Conservation (phyloP, 2,797 vertebrate species). For the Micromesistius poutassou region DNA sequence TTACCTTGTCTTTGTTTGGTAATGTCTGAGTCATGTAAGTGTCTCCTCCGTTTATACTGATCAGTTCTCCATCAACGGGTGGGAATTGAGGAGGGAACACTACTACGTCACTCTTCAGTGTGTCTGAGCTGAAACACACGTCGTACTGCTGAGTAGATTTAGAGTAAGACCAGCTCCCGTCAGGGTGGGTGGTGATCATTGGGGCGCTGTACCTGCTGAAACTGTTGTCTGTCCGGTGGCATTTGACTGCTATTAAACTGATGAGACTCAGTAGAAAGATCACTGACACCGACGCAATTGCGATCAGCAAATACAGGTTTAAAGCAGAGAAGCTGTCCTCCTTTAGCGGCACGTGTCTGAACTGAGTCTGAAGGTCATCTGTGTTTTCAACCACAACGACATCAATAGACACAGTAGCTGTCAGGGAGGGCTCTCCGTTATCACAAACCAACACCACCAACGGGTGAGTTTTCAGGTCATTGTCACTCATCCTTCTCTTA, state of each 20-base stretch:
- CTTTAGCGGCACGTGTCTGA: slow-evolving; percentile 56
- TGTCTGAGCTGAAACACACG: slow-evolving; percentile 65
- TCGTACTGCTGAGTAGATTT: slow-evolving; percentile 66
- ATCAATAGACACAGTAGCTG: slow-evolving; percentile 66
- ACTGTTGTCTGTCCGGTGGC: slow-evolving; percentile 49
- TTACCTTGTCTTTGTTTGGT: slow-evolving; percentile 11
- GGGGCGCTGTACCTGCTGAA: slow-evolving; percentile 62
- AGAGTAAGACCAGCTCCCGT: slow-evolving; percentile 62
- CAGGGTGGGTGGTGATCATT: slow-evolving; percentile 65
- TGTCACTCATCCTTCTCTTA: slow-evolving; percentile 65
- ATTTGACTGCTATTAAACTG: slow-evolving; percentile 63
- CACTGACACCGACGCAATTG: slow-evolving; percentile 61
- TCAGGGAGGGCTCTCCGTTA: slow-evolving; percentile 65
- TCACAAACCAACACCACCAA: slow-evolving; percentile 63
- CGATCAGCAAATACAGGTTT: slow-evolving; percentile 68
- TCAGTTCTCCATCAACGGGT: slow-evolving; percentile 50
- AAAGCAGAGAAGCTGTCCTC: slow-evolving; percentile 63
- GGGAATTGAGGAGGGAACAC: slow-evolving; percentile 53
- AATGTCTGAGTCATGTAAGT: not conserved
- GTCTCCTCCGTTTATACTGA: slow-evolving; percentile 46
- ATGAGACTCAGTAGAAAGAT: slow-evolving; percentile 69
- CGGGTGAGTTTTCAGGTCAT: slow-evolving; percentile 63
- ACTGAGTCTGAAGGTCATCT: slow-evolving; percentile 53
- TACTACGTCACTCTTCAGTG: slow-evolving; percentile 62
- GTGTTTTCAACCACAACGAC: slow-evolving; percentile 61